Conservation (phyloP, 1,140 invertebrate species). For the Globodera ellingtonae region DNA sequence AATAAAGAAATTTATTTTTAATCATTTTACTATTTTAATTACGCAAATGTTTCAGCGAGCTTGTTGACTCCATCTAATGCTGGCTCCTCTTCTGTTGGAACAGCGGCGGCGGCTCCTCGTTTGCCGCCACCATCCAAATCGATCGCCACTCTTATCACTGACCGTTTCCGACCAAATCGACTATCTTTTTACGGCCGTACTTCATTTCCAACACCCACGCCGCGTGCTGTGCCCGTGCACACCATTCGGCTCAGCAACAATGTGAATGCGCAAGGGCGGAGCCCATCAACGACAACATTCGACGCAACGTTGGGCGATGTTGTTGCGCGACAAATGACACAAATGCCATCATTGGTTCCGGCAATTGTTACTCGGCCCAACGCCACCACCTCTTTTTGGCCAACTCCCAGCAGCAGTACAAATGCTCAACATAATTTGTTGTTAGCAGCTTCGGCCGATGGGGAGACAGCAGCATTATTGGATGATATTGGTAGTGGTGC, state of each 20-base stretch:
- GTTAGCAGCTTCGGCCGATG: slow-evolving; percentile 1
- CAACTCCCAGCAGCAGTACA: not conserved
- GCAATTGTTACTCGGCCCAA: too few relatives aligned
- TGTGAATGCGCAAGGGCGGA: not conserved
- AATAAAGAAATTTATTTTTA: too few relatives aligned
- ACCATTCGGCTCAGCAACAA: not conserved
- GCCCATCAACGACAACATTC: slow-evolving; percentile 5
- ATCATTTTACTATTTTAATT: too few relatives aligned
- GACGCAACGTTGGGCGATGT: not conserved
- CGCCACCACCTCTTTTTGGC: not conserved
- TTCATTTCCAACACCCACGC: not conserved
- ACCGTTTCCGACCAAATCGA: not conserved
- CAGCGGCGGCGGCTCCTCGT: too few relatives aligned
- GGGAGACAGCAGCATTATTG: not conserved
- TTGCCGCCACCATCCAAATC: not conserved
- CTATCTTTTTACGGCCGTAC: not conserved
- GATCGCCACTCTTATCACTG: not conserved
- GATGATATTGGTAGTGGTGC: not conserved
- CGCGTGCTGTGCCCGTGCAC: not conserved
- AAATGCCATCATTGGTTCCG: not conserved
- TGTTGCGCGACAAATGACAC: not conserved
- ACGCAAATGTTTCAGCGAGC: too few relatives aligned
- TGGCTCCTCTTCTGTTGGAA: too few relatives aligned
- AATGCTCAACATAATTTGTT: not conserved
- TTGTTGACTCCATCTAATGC: too few relatives aligned